Conservation (phyloP, 2,113 vertebrate genomes). For the Megaleporinus macrocephalus region DNA sequence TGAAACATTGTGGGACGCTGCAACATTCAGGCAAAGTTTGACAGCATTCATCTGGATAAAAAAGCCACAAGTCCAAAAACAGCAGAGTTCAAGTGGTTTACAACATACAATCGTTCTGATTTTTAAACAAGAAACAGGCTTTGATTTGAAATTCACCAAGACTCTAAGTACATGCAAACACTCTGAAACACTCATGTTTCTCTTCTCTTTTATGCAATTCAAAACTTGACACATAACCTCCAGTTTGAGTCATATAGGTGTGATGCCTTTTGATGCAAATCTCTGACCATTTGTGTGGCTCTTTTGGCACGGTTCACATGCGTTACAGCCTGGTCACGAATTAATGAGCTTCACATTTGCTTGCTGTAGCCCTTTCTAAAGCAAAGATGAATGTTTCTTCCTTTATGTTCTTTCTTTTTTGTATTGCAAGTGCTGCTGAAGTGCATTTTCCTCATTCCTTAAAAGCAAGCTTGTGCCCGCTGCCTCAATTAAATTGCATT, state of each 20-base stretch:
- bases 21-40: too few relatives aligned
- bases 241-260: neutral
- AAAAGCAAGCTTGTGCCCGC: constrained; percentile 23
- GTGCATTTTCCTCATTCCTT: constrained; percentile 34
- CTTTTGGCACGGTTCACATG: neutral
- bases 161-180: neutral
- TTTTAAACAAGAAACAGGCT: too few relatives aligned
- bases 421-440: neutral
- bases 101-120: too few relatives aligned
- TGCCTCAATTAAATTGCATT: constrained; percentile 45
- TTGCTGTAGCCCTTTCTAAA: neutral
- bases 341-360: neutral
- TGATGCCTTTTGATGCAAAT: constrained; percentile 11
- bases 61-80: too few relatives aligned
- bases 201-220: neutral
- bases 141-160: too few relatives aligned
- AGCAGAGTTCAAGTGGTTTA: too few relatives aligned
- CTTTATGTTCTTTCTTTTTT: neutral
- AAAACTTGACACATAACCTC: constrained; percentile 11
- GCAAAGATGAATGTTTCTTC: neutral
- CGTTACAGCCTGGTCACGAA: neutral
- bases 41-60: too few relatives aligned
- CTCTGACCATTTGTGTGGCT: neutral
- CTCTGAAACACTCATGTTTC: neutral
- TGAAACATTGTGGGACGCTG: too few relatives aligned